Evolutionary conservation across 2,888 invertebrate genomes (phyloP).

Genomic region (Nemotelus nigrinus): DNA sequence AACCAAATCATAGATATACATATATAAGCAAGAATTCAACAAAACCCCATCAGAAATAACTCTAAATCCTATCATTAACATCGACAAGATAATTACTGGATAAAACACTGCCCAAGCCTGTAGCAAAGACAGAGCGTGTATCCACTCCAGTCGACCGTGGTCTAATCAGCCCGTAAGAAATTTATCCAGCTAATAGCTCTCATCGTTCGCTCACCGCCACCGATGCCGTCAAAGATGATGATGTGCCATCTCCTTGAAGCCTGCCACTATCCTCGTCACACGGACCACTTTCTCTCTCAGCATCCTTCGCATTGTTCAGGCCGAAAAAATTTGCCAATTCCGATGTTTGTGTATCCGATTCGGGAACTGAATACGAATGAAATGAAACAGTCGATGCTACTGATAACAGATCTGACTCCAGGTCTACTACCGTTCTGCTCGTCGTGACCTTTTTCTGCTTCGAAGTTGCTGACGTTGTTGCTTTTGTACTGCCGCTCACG

Average conservation of each 20-base stretch:
- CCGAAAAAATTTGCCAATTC: conserved; percentile 41
- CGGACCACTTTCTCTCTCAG: background rate
- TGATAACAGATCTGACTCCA: conserved; percentile 24
- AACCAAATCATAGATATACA: too few species aligned
- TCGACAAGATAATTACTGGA: too few species aligned
- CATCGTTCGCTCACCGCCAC: background rate
- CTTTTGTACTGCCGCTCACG: background rate
- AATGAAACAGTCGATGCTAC: conserved; percentile 44
- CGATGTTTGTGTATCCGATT: conserved; percentile 45
- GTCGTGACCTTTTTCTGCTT: background rate
- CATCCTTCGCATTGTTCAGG: conserved; percentile 12
- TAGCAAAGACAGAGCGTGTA: too few species aligned
- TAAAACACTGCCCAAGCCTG: too few species aligned
- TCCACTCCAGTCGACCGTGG: too few species aligned
- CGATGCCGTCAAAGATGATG: background rate
- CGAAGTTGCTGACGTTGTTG: conserved; percentile 63
- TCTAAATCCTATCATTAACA: too few species aligned
- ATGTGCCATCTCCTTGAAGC: background rate
- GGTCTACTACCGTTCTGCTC: background rate
- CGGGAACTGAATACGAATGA: conserved; percentile 44
- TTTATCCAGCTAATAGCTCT: conserved; percentile 16
- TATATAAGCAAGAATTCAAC: too few species aligned
- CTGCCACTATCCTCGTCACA: background rate
- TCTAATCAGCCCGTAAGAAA: conserved; percentile 3
- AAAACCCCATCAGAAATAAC: too few species aligned